phyloP scores from a whole-genome alignment of 2,797 vertebrate genomes.

The Hippopotamyrus pictus region DNA sequence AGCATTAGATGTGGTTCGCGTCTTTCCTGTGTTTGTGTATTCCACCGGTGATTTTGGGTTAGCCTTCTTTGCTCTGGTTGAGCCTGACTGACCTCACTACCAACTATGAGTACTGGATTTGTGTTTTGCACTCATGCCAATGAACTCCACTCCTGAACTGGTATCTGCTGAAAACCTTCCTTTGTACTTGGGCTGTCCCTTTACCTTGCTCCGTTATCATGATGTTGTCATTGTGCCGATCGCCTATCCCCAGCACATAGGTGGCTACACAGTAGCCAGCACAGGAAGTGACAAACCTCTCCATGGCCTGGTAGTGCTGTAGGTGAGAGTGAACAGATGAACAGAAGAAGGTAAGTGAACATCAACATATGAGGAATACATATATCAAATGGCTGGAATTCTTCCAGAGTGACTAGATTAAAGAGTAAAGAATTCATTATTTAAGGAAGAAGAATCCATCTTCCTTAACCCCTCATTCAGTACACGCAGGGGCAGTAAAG shows the following conservation, averaged over 20 bases:
- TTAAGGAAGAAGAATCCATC: background rate
- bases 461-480: background rate
- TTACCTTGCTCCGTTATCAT: slow-evolving; percentile 69
- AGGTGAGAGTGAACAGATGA: background rate
- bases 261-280: slow-evolving; percentile 73
- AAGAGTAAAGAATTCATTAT: background rate
- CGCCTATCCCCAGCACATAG: slow-evolving; percentile 68
- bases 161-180: background rate
- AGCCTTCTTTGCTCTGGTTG: background rate
- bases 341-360: background rate
- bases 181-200: background rate
- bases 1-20: background rate
- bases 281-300: slow-evolving; percentile 67
- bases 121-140: background rate
- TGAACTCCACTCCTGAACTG: background rate
- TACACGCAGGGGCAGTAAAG: background rate
- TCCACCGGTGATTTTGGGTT: background rate
- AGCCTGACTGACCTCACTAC: background rate
- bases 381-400: background rate
- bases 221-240: slow-evolving; percentile 76
- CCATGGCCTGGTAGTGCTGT: slow-evolving; percentile 60
- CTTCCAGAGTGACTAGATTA: background rate
- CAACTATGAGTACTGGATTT: background rate
- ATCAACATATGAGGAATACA: background rate
- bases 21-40: background rate